Conservation (phyloP, 2,797 vertebrate genomes). For the Coilia nasus region DNA sequence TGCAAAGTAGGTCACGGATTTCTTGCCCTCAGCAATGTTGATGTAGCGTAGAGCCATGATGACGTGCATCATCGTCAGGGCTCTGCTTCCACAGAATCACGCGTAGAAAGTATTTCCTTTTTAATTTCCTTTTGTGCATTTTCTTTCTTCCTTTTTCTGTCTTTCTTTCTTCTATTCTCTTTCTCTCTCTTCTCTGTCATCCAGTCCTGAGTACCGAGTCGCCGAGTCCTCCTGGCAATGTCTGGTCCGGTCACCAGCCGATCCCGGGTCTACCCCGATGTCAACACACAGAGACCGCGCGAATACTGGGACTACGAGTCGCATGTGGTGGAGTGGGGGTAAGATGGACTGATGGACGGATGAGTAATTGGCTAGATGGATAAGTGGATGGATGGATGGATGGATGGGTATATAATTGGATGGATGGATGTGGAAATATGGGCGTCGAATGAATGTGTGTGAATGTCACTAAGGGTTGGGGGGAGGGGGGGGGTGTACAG, state of each 20-base stretch:
- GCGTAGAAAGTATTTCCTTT: background rate
- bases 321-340: conserved; percentile 75
- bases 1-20: conserved; percentile 30
- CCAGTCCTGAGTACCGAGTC: conserved; percentile 41
- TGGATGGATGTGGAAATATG: background rate
- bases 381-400: background rate
- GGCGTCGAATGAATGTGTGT: background rate
- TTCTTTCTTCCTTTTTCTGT: background rate
- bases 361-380: background rate
- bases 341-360: conserved; percentile 30
- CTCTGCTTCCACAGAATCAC: background rate
- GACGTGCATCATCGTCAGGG: background rate
- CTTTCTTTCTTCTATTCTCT: background rate
- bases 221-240: conserved; percentile 55
- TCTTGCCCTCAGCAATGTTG: conserved; percentile 17
- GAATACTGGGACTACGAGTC: conserved; percentile 78
- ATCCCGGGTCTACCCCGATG: conserved; percentile 71
- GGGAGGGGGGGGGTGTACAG: too few species aligned
- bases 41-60: background rate
- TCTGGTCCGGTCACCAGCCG: conserved; percentile 70
- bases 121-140: background rate
- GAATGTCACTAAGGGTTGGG: background rate
- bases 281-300: conserved; percentile 74
- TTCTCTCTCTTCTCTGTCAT: conserved; percentile 5
- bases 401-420: background rate